Percentiles rank a stretch among this genome's conserved stretches.
Conservation (phyloP, 2,113 vertebrate genomes). For the Peromyscus leucopus region DNA sequence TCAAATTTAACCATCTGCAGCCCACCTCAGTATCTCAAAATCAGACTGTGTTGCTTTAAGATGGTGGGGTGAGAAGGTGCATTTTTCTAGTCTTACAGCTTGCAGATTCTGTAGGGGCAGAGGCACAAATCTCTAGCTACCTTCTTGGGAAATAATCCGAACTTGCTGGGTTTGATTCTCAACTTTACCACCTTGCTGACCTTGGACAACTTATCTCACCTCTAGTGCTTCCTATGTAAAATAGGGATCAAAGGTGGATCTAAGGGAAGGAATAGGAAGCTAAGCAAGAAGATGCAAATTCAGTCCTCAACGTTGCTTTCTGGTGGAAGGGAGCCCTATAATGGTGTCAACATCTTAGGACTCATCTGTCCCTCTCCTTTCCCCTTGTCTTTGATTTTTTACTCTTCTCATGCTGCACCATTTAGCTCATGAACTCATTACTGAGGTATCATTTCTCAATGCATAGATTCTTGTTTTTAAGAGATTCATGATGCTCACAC, state of each 20-base stretch:
- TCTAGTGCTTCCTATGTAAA: background rate
- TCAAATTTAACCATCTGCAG: background rate
- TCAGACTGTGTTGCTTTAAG: background rate
- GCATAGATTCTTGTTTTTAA: background rate
- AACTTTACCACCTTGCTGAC: background rate
- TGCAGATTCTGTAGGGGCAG: background rate
- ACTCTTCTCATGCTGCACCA: background rate
- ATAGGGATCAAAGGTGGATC: background rate
- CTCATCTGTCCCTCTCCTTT: background rate
- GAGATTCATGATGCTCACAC: too few species aligned
- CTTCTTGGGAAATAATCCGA: background rate
- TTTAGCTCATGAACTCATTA: background rate
- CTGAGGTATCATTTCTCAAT: background rate
- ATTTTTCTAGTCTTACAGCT: background rate
- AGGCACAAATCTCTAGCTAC: background rate
- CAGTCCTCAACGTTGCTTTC: background rate
- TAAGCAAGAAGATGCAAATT: background rate
- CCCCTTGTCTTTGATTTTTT: background rate
- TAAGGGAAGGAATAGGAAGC: background rate
- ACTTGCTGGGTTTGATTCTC: background rate
- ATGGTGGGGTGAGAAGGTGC: background rate
- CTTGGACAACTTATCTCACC: background rate
- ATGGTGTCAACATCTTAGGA: background rate
- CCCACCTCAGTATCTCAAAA: background rate
- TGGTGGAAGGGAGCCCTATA: background rate